Conservation (phyloP, 2,888 invertebrate genomes). For the Tachina lurida region DNA sequence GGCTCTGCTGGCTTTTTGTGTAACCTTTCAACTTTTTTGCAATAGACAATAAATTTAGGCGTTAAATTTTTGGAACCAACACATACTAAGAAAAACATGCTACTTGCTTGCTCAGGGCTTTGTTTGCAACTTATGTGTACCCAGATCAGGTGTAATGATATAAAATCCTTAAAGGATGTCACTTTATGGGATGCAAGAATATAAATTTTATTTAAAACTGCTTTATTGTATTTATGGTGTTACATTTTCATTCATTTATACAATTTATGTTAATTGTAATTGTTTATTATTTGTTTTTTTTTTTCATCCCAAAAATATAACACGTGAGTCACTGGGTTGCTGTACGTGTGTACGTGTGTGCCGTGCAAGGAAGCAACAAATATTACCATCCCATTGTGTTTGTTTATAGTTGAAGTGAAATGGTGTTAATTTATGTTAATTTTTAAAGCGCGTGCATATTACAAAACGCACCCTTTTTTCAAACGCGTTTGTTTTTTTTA, state of each 20-base stretch:
- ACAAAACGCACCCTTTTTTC: slow-evolving; percentile 54
- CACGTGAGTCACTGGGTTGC: slow-evolving; percentile 49
- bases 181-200: slow-evolving; percentile 37
- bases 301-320: not conserved
- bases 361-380: slow-evolving; percentile 24
- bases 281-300: slow-evolving; percentile 37
- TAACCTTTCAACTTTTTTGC: slow-evolving; percentile 58
- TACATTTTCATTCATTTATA: slow-evolving; percentile 24
- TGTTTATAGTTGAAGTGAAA: slow-evolving; percentile 41
- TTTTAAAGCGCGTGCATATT: slow-evolving; percentile 48
- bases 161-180: slow-evolving; percentile 54
- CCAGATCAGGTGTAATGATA: not conserved
- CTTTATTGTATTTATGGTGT: slow-evolving; percentile 33
- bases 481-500: not conserved
- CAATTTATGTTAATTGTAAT: slow-evolving; percentile 70
- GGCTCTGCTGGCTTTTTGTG: slow-evolving; percentile 6
- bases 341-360: not conserved
- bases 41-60: slow-evolving; percentile 63
- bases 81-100: not conserved
- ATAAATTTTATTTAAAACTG: slow-evolving; percentile 59
- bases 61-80: slow-evolving; percentile 41
- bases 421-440: slow-evolving; percentile 66
- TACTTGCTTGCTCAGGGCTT: not conserved
- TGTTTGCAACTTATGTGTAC: not conserved
- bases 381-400: slow-evolving; percentile 41